Evolutionary conservation across 2,113 vertebrate genomes (phyloP), one percentile per base, ranked within the genome.

Genomic region (Hemicordylus capensis): DNA sequence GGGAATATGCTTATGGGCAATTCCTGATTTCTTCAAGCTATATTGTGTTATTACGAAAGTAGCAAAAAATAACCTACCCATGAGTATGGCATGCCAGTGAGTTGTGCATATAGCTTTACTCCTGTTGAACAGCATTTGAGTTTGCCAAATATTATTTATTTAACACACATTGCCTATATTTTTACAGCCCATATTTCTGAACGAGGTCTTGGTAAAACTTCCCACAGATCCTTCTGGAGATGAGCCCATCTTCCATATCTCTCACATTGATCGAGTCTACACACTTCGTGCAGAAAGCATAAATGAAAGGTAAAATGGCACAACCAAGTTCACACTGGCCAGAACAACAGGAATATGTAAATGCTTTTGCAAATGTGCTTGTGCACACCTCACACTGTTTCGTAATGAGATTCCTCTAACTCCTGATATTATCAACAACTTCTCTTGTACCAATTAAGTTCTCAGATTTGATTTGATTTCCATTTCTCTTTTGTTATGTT

Each of bases 221-320:
- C 99, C 99, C 37, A 99, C 99, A 0, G 99, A 99, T 93, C 99
- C 99, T 63, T 99, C 99, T 39, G 99, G 98, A 93, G 99, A 99
- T 7, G 99, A 99, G 22, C 99, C 99, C 54, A 96, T 99, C 80
- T 99, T 99, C 95, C 99, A 99, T 93, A 99, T 99, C 93, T 99
- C 99, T 24, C 99, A 99, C 97, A 99, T 99, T 6, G 99, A 99
- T 88, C 90, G 99, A 59, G 99, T 99, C 82, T 99, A 99, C 94
- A 99, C 99, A 0, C 98, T 99, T 12, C 95, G 99, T 39, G 99
- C 99, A 0, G 99, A 99, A 88, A 99, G 98, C 93, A 99, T 99
- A 87, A 99, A 98, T 1, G 99, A 99, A 87, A 97, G 99, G 99
- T 99, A 74, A 91, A 95, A 37, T 54, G 37, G 44, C 2, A 4